A percentile compares a stretch with the other conserved stretches of the same genome.
Evolutionary conservation across 2,888 invertebrate genomes (phyloP).

Genomic region (Morpho deidamia): DNA sequence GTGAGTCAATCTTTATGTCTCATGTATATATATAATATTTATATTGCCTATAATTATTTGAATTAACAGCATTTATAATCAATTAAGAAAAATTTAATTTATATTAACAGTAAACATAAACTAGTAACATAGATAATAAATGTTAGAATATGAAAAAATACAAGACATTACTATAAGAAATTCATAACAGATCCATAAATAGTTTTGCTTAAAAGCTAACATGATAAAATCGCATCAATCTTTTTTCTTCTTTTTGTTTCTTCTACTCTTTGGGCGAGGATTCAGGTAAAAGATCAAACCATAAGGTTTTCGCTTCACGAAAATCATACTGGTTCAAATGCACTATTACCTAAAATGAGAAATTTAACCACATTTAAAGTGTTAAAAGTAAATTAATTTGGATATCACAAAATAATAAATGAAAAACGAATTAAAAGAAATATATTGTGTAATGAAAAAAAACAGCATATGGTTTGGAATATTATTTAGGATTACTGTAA

Average conservation of each 20-base stretch:
- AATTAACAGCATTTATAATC: too few species aligned
- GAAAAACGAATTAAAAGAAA: not conserved
- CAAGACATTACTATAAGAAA: not conserved
- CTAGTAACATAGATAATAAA: not conserved
- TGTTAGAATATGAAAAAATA: not conserved
- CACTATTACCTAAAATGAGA: slow-evolving; percentile 76
- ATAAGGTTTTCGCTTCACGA: slow-evolving; percentile 82
- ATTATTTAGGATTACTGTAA: too few species aligned
- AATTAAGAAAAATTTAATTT: too few species aligned
- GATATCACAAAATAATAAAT: too few species aligned
- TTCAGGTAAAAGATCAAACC: slow-evolving; percentile 85
- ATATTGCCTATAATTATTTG: too few species aligned
- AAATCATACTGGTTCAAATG: slow-evolving; percentile 82
- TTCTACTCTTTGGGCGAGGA: slow-evolving; percentile 52
- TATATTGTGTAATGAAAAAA: not conserved
- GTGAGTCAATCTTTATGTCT: too few species aligned
- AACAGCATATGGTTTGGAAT: too few species aligned
- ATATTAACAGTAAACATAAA: too few species aligned
- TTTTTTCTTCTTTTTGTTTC: not conserved
- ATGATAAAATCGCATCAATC: too few species aligned
- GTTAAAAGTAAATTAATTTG: too few species aligned
- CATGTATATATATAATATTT: too few species aligned
- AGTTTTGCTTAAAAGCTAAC: slow-evolving; percentile 6
- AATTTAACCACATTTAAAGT: not conserved
- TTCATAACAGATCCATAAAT: slow-evolving; percentile 15